Percentiles rank a stretch among this genome's conserved stretches.
Evolutionary conservation across 1,140 invertebrate genomes (phyloP).

Genomic region (Neodiprion fabricii): DNA sequence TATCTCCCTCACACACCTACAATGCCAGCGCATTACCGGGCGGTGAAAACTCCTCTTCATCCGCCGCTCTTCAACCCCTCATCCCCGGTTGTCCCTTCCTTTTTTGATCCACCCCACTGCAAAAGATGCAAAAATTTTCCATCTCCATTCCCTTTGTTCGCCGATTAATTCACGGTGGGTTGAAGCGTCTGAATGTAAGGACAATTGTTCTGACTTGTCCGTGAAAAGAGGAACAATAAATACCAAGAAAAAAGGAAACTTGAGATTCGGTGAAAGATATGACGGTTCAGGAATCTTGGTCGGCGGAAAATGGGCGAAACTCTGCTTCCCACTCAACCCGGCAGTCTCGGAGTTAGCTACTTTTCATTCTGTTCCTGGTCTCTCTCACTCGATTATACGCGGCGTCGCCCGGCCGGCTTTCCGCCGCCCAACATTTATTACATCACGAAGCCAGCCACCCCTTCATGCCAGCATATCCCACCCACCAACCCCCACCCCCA

Average conservation of each 20-base stretch:
- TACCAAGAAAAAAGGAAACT: neutral
- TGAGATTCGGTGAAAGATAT: neutral
- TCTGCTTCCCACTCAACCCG: neutral
- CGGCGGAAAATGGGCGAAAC: neutral
- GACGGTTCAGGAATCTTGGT: neutral
- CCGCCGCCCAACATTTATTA: conserved; percentile 2
- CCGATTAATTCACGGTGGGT: no score
- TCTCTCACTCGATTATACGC: conserved; percentile 7
- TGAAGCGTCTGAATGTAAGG: no score
- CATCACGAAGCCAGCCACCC: conserved; percentile 1
- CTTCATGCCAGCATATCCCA: neutral
- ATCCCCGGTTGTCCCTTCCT: neutral
- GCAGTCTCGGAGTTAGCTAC: neutral
- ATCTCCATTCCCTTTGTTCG: no score
- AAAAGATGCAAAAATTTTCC: neutral
- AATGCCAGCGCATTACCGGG: neutral
- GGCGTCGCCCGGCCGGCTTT: neutral
- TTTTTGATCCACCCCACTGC: neutral
- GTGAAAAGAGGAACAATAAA: neutral
- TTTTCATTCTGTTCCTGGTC: neutral
- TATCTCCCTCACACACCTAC: conserved; percentile 5
- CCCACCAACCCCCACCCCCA: neutral
- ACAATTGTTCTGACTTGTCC: no score
- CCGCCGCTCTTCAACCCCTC: neutral
- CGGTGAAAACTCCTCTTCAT: neutral